Percentiles rank a stretch among this genome's conserved stretches.
Conservation (phyloP, 2,113 vertebrate genomes). For the Tor tambroides region DNA sequence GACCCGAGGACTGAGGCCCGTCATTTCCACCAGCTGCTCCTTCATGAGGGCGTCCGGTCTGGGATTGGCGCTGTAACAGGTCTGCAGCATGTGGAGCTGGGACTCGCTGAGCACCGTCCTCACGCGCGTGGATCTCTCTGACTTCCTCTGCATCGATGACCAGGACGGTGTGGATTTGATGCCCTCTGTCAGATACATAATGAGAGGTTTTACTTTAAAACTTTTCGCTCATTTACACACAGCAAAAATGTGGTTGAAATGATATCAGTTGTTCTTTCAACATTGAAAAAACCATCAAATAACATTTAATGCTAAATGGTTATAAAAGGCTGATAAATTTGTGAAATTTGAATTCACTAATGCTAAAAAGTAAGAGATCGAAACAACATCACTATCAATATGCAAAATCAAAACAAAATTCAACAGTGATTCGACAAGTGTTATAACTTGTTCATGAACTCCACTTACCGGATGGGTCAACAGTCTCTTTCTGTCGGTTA, state of each 20-base stretch:
- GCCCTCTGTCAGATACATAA: conserved; percentile 65
- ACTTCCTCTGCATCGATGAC: conserved; percentile 84
- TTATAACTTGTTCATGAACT: neutral
- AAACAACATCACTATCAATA: neutral
- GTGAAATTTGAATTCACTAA: too few species aligned
- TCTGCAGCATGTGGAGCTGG: conserved; percentile 92
- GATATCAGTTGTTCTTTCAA: neutral
- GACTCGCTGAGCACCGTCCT: conserved; percentile 95
- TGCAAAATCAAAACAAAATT: neutral
- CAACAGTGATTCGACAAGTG: neutral
- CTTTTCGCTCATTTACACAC: neutral
- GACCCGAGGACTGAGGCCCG: conserved; percentile 91
- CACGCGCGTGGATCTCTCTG: conserved; percentile 93
- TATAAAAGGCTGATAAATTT: neutral
- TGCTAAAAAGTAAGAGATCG: neutral
- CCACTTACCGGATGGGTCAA: conserved; percentile 6
- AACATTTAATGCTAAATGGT: neutral
- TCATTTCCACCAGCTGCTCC: conserved; percentile 98
- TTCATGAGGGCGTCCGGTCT: conserved; percentile 96
- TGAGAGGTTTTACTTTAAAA: neutral
- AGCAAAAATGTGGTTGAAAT: neutral
- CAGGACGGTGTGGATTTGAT: conserved; percentile 71
- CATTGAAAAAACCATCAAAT: neutral
- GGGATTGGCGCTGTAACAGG: conserved; percentile 96
- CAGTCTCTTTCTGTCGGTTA: conserved; percentile 1